Percentiles rank a stretch among this genome's conserved stretches.
phyloP scores from a whole-genome alignment of 2,888 invertebrate species.

The Drosophila differens region DNA sequence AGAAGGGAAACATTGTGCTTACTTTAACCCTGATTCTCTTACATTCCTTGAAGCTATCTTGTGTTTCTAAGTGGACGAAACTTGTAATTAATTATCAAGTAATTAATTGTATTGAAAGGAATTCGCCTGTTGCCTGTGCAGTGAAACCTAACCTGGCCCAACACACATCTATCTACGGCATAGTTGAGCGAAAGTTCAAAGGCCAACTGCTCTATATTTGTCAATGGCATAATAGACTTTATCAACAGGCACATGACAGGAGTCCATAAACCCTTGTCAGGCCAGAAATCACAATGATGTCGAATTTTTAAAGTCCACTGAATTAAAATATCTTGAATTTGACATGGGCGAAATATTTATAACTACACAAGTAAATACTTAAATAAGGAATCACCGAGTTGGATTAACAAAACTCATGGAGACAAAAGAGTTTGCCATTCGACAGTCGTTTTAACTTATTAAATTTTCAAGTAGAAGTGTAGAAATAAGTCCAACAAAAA shows the following conservation, averaged over 20 bases:
- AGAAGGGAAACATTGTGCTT: background rate
- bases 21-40: background rate
- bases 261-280: conserved; percentile 5
- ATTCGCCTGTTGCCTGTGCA: background rate
- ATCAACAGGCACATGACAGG: conserved; percentile 33
- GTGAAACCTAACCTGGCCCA: conserved; percentile 9
- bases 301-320: background rate
- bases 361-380: accelerated
- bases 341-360: background rate
- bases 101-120: background rate
- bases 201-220: conserved; percentile 29
- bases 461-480: background rate
- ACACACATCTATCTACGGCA: conserved; percentile 3
- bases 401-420: background rate
- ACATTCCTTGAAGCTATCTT: background rate
- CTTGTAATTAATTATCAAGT: background rate
- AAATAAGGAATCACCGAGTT: background rate
- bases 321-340: background rate
- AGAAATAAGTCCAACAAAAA: background rate
- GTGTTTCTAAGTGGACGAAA: background rate
- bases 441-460: background rate
- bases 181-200: background rate
- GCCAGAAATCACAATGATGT: conserved; percentile 4
- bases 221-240: conserved; percentile 30
- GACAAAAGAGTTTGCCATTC: background rate